Evolutionary conservation across 2,113 vertebrate species (phyloP).

Genomic region (Neolamprologus ventralis): DNA sequence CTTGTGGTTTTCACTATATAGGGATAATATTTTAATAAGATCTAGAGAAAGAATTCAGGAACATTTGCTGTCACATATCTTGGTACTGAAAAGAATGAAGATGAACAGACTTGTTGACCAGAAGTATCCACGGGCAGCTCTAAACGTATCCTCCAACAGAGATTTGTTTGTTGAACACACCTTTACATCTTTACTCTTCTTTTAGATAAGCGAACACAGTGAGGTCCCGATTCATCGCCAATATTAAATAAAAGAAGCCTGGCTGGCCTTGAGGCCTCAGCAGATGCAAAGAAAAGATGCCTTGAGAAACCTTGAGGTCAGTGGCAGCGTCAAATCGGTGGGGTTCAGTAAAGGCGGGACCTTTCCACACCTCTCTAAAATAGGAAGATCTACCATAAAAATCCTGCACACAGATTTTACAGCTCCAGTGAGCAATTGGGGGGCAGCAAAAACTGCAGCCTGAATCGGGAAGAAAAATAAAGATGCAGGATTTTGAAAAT

Average conservation of each 20-base stretch:
- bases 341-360: not conserved
- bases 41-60: not conserved
- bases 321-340: not conserved
- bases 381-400: not conserved
- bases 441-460: not conserved
- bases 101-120: not conserved
- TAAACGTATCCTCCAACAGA: not conserved
- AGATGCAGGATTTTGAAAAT: not conserved
- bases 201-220: not conserved
- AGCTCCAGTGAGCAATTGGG: not conserved
- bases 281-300: not conserved
- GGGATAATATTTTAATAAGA: not conserved
- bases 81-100: not conserved
- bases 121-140: not conserved
- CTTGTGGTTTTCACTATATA: not conserved
- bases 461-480: not conserved
- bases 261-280: not conserved
- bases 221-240: not conserved
- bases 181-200: not conserved
- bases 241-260: not conserved
- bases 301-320: not conserved
- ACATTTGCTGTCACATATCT: not conserved
- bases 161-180: not conserved
- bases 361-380: not conserved
- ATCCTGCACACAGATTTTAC: not conserved